Evolutionary conservation across 2,113 vertebrate species (phyloP), one percentile per base, ranked within the genome.

Genomic region (Setophaga coronata): DNA sequence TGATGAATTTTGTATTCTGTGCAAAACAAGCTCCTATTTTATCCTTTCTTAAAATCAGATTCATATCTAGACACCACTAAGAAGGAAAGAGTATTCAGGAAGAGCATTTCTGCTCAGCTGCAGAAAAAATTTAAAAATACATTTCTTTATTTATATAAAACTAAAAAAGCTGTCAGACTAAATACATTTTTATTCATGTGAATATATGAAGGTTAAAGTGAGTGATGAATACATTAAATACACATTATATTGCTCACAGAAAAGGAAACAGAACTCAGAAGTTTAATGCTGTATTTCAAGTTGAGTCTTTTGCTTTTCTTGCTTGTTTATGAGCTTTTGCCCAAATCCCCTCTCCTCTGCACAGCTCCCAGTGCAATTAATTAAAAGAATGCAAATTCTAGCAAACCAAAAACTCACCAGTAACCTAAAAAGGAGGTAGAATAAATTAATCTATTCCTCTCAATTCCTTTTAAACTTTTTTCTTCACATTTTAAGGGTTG

Each of bases 301-400:
- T 45, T 29, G 34, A 78, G 36, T 23, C 50, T 83, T 85, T 66
- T 90, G 33, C 76, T 86, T 82, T 66, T 23, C 62, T 93, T 90
- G 25, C 67, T 88, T 89, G 79, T 85, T 94, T 87, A 82, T 79
- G 51, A 90, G 50, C 47, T 82, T 83, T 69, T 54, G 10, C n/a
- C 45, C 47, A 61, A 90, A 74, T 70, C 67, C 40, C 8, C 28
- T 83, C 62, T 92, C 19, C 47, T 82, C 64, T 73, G 58, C 58
- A 47, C 69, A 81, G 24, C 20, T 95, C 90, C 90, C 92, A 92
- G 18, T 93, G 86, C 80, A 93, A 56, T 90, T 93, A 95, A 93
- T 93, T 97, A 93, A 95, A 95, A 83, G 58, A 82, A 82, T 78
- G 74, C 56, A 95, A 92, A 92, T 94, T 86, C 50, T 33, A 82